Base-by-base conservation (phyloP, 2,888 invertebrate genomes). In the Luperina testacea region DNA sequence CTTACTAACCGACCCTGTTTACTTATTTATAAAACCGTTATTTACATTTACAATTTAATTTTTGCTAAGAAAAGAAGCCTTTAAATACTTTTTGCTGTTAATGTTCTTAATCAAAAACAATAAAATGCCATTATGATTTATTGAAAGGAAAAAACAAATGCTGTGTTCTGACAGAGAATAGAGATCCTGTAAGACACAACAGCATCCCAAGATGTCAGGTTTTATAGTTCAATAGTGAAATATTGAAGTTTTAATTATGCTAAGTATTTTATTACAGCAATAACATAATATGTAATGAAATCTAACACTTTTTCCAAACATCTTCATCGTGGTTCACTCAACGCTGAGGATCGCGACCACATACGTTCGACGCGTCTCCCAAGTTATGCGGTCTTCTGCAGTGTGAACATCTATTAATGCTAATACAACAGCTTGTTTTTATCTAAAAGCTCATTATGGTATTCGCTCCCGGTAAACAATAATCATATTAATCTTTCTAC, bases 401-500 rank as follows among this genome's bases (percentile, higher is more conserved):
- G 24, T 9, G 17, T 61, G 61, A 71, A 38, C n/a, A 71, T 71
- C 11, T 15, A 57, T 11, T n/a, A 20, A 24, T 32, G 8, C 17
- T 38, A 32, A 48, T 42, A 80, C 15, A 24, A 0, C 51, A 61
- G 45, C n/a, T 72, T 15, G 20, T 53, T 15, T 61, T n/a, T 9
- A 9, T 74, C 8, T 59, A 51, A 32, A 51, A 42, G 15, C 24
- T 27, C 4, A 51, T 45, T 32, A 82, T 80, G 83, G 51, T 82
- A 13, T 75, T 75, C 4, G 51, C 59, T 59, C 20, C 82, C n/a
- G 79, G 76, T 82, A 79, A 82, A n/a, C 0, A 27, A 53, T 24
- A 32, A n/a, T 51, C 5, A 42, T 45, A 15, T 45, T 9, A 38
- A 42, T 20, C 6, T 61, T 15, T 27, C 27, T 42, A n/a, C 51